These are phyloP conservation scores for Cheracebus regulus DNA, from an alignment of 2,797 vertebrate genomes.

Conservation along the genomic window DNA sequence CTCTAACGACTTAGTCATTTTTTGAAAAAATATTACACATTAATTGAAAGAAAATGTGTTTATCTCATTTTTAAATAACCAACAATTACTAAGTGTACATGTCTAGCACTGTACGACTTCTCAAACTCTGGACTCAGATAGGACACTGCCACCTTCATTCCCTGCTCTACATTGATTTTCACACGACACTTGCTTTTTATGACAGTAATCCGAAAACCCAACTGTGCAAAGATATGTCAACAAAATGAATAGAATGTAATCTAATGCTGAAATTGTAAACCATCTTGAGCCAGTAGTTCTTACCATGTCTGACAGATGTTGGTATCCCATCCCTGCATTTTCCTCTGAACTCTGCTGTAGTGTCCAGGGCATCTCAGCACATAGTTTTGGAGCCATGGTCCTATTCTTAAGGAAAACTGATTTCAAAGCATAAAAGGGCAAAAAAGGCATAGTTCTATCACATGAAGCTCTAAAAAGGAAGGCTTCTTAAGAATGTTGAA, in stretches of 20 bases:
- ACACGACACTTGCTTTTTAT: not conserved
- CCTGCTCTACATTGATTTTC: not conserved
- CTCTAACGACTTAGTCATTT: not conserved
- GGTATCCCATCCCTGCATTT: not conserved
- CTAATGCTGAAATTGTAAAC: not conserved
- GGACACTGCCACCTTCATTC: not conserved
- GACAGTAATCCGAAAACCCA: not conserved
- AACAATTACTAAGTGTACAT: not conserved
- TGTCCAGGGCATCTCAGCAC: not conserved
- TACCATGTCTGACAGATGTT: not conserved
- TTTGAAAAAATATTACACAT: not conserved
- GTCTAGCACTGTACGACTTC: not conserved
- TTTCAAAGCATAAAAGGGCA: not conserved
- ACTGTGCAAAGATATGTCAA: not conserved
- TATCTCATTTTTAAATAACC: not conserved
- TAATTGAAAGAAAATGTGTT: not conserved
- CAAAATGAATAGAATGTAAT: not conserved
- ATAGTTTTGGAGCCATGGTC: not conserved
- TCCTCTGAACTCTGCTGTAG: not conserved
- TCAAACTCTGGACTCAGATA: not conserved
- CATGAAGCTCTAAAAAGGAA: not conserved
- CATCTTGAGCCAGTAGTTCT: not conserved
- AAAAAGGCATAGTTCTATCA: not conserved
- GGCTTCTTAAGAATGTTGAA: not conserved
- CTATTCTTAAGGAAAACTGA: not conserved